Percentiles rank a stretch among this genome's conserved stretches.
Conservation (phyloP, 2,888 invertebrate species). For the Biston stratarius region DNA sequence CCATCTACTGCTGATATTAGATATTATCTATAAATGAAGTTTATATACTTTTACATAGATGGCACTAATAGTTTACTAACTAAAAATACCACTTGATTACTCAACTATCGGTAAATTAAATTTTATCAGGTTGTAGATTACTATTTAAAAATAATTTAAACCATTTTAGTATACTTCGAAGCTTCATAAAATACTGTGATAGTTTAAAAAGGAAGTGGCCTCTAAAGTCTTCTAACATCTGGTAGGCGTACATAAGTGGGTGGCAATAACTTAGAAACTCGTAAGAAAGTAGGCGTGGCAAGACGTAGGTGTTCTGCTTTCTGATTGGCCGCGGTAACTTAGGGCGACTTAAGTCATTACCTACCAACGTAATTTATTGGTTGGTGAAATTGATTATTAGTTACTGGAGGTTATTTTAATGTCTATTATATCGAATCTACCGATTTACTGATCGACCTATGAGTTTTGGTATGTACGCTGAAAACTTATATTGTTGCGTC, state of each 20-base stretch:
- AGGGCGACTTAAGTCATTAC: constrained; percentile 39
- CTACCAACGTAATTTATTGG: constrained; percentile 36
- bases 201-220: too few relatives aligned
- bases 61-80: background rate
- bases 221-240: background rate
- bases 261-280: constrained; percentile 60
- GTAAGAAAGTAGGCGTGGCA: constrained; percentile 76
- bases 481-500: too few relatives aligned
- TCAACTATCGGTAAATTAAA: background rate
- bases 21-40: background rate
- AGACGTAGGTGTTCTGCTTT: constrained; percentile 60
- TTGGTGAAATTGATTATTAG: constrained; percentile 16
- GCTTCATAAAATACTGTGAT: background rate
- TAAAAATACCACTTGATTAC: background rate
- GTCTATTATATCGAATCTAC: too few relatives aligned
- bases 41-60: background rate
- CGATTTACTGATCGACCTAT: too few relatives aligned
- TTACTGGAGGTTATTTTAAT: constrained; percentile 12
- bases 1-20: background rate
- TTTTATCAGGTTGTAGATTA: background rate
- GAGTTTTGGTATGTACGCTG: too few relatives aligned
- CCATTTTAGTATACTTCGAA: background rate
- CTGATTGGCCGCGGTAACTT: constrained; percentile 56
- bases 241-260: constrained; percentile 52
- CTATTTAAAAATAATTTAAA: background rate